phyloP scores from a whole-genome alignment of 2,888 invertebrate species.

The Habrosyne pyritoides region DNA sequence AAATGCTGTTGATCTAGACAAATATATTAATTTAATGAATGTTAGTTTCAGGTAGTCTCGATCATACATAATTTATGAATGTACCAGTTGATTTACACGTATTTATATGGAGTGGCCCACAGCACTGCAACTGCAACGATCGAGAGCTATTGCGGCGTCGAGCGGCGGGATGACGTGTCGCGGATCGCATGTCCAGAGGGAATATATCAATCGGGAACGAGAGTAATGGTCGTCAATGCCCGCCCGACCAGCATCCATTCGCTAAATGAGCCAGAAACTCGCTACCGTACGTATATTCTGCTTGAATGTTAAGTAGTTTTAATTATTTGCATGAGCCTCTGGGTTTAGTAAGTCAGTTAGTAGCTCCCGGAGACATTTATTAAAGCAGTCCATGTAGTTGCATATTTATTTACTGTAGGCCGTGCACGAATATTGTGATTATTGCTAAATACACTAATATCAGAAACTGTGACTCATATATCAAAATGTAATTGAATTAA shows the following conservation, averaged over 20 bases:
- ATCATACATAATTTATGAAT: background rate
- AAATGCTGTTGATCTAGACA: too few species aligned
- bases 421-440: slow-evolving; percentile 8
- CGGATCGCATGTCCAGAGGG: slow-evolving; percentile 77
- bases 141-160: slow-evolving; percentile 23
- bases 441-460: slow-evolving; percentile 12
- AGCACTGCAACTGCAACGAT: background rate
- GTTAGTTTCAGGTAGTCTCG: background rate
- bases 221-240: slow-evolving; percentile 70
- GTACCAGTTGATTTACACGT: background rate
- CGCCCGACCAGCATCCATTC: slow-evolving; percentile 49
- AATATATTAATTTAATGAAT: too few species aligned
- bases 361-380: slow-evolving; percentile 64
- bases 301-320: slow-evolving; percentile 82
- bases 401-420: slow-evolving; percentile 30
- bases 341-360: slow-evolving; percentile 50
- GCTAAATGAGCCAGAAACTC: slow-evolving; percentile 71
- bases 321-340: slow-evolving; percentile 76
- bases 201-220: slow-evolving; percentile 76
- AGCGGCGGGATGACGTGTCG: slow-evolving; percentile 65
- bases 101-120: background rate
- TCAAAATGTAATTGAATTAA: slow-evolving; percentile 14
- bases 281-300: slow-evolving; percentile 70
- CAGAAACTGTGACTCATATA: slow-evolving; percentile 17
- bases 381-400: slow-evolving; percentile 48